A percentile compares a stretch with the other conserved stretches of the same genome.
phyloP scores from a whole-genome alignment of 2,113 vertebrate genomes.

The Paracanthobrama guichenoti region DNA sequence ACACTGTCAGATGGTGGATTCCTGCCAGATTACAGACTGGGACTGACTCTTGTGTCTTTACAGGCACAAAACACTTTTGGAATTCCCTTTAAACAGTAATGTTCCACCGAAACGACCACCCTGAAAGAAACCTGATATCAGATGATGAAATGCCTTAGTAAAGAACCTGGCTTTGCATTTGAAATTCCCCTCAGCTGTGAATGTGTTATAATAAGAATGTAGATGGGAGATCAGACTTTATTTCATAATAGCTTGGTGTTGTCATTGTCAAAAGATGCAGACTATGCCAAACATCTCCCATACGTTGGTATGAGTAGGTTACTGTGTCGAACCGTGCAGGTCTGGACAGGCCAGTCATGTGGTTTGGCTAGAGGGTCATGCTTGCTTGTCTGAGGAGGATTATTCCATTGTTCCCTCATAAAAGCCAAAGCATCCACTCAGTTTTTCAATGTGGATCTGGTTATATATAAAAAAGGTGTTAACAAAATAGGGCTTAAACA shows the following conservation, averaged over 20 bases:
- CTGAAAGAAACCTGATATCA: background rate
- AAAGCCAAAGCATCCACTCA: slow-evolving; percentile 25
- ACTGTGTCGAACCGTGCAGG: slow-evolving; percentile 63
- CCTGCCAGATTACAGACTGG: slow-evolving; percentile 50
- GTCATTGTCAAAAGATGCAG: slow-evolving; percentile 6
- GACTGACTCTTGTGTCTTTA: slow-evolving; percentile 37
- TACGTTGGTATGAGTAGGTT: slow-evolving; percentile 56
- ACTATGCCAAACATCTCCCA: slow-evolving; percentile 14
- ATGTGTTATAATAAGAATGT: background rate
- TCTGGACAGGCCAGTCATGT: slow-evolving; percentile 58
- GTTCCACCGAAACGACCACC: background rate
- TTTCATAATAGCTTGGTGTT: background rate
- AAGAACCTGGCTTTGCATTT: background rate
- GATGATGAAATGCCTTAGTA: background rate
- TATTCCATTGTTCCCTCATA: slow-evolving; percentile 55
- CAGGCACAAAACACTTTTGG: slow-evolving; percentile 10
- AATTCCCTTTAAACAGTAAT: slow-evolving; percentile 24
- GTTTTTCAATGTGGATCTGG: slow-evolving; percentile 32
- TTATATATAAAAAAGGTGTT: background rate
- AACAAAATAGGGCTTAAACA: background rate
- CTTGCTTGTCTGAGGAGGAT: slow-evolving; percentile 58
- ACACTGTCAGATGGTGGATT: slow-evolving; percentile 42
- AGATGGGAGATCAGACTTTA: background rate
- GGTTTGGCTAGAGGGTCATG: slow-evolving; percentile 54
- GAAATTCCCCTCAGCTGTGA: background rate